Evolutionary conservation across 1,140 invertebrate species (phyloP).

Genomic region (Scylla paramamosain): DNA sequence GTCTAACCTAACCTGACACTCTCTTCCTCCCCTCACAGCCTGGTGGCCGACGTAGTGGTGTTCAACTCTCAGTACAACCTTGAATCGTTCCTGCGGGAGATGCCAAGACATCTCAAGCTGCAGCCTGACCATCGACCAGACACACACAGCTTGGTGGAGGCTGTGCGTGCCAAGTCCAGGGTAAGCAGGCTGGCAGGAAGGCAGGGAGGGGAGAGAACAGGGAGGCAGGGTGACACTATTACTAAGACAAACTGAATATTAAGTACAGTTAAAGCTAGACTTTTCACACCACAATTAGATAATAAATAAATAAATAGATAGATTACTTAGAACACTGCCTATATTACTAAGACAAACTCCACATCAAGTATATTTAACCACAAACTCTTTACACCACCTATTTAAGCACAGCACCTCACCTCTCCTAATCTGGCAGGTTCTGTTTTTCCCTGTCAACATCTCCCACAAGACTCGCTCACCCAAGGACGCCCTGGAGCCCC

Average conservation of each 20-base stretch:
- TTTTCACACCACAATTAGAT: too few relatives aligned
- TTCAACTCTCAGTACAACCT: slow-evolving; percentile 89
- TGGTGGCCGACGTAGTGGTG: slow-evolving; percentile 86
- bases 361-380: too few relatives aligned
- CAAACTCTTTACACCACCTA: too few relatives aligned
- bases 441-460: slow-evolving; percentile 75
- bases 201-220: background rate
- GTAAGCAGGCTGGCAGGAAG: slow-evolving; percentile 82
- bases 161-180: slow-evolving; percentile 81
- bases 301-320: too few relatives aligned
- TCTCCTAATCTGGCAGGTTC: slow-evolving; percentile 47
- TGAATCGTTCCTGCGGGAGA: slow-evolving; percentile 85
- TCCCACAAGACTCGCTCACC: slow-evolving; percentile 61
- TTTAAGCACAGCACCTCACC: too few relatives aligned
- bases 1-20: too few relatives aligned
- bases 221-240: background rate
- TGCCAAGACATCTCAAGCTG: slow-evolving; percentile 85
- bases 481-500: slow-evolving; percentile 78
- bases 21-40: slow-evolving; percentile 79
- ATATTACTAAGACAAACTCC: too few relatives aligned
- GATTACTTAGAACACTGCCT: too few relatives aligned
- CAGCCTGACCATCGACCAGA: slow-evolving; percentile 85
- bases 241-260: too few relatives aligned
- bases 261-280: too few relatives aligned
- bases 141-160: slow-evolving; percentile 51